Base-by-base conservation (phyloP, 2,888 invertebrate genomes). In the Hyppa rectilinea region DNA sequence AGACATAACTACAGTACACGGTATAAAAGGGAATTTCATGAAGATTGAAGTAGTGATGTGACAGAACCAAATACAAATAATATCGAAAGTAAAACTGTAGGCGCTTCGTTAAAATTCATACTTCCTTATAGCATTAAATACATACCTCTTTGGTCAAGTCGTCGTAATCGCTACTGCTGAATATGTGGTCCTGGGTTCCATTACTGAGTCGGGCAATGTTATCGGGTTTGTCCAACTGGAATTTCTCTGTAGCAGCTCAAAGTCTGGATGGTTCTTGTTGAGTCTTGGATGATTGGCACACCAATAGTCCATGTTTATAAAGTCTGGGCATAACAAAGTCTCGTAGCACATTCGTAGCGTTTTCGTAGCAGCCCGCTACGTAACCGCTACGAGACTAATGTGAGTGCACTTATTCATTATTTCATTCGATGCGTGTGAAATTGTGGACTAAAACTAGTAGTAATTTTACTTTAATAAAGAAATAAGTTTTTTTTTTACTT, bases 21-120 rank as follows among this genome's bases (percentile, higher is more conserved):
- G 53, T 60, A 64, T 71, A 34, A 64, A 71, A 71, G 63, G 45
- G 60, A 53, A 71, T 71, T 75, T 58, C 2, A 45, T 60, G 23
- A 56, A 60, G 55, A 43, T 56, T 71, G 63, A 64, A 67, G 59
- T 78, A 78, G 66, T 64, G 66, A 78, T 71, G 76, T 49, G 61
- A 53, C 63, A 29, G 4, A 23, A 23, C n/a, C 12, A 49, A 52
- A 40, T 14, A 43, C 29, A 23, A 49, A 38, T 17, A 29, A 23
- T 61, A 61, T 61, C 45, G 60, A 50, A 36, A 58, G 0, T 10
- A 45, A 70, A 75, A 40, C 55, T 36, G 5, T 3, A 10, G 0
- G 2, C 3, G 23, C 20, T 63, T 62, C 47, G n/a, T 47, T 43
- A 12, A 40, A 40, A 55, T 53, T 40, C 6, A 20, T 26, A 53